Evolutionary conservation across 1,140 invertebrate genomes (phyloP), one percentile per base, ranked within the genome.

Genomic region (Dinoponera quadriceps): DNA sequence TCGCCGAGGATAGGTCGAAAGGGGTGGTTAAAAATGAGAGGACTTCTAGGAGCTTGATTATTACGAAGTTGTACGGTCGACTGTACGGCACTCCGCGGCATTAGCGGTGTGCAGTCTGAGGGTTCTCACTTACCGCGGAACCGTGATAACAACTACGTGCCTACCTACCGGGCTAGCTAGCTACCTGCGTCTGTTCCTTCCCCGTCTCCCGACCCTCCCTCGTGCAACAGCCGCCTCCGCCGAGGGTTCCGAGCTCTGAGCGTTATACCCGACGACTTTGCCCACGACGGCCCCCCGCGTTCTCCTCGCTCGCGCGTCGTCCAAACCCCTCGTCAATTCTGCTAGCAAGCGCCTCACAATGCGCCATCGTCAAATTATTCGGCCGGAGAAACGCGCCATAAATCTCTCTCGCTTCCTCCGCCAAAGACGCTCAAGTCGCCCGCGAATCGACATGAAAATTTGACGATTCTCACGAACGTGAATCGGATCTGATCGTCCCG

Each of bases 121-220:
- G 80, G 87, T 85, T 89, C 88, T 92, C 89, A 92, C 87, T 93
- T 92, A 91, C 89, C 89, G 83, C 84, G 84, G 88, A 86, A 91
- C 91, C 92, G 91, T 91, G 89, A 93, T 92, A 91, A 92, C 89
- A 92, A 92, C 88, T 89, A 90, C 81, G 87, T 89, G 87, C 81
- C 82, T 86, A 51, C 57, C 75, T 27, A 54, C 5, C 66, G n/a
- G n/a, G 29, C 38, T 65, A 25, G 27, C 68, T 25, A 38, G 29
- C 38, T 65, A 25, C 44, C 68, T 85, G 83, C 75, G 48, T 85
- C 69, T 83, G 63, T 77, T 85, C 54, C 65, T 71, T 72, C 60
- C 29, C 69, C 74, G 69, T 60, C 18, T 59, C 65, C 65, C 38
- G 27, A 9, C 57, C 77, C 54, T 75, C 60, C 71, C 69, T 62